Conservation (phyloP, 2,888 invertebrate genomes). For the Xylocampa areola region DNA sequence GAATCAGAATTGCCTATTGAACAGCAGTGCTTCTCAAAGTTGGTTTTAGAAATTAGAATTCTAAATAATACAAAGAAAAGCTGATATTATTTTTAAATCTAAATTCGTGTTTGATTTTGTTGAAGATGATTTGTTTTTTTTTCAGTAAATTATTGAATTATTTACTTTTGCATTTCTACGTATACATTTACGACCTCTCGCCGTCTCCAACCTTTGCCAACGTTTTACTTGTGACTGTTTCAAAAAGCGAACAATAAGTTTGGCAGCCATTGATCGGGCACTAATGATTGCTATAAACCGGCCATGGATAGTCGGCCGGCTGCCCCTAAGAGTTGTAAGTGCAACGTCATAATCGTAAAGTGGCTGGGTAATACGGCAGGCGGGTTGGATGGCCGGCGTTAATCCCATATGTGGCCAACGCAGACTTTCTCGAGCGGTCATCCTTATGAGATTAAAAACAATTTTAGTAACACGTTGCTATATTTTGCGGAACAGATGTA, state of each 20-base stretch:
- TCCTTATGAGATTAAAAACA: slow-evolving; percentile 68
- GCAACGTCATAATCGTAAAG: slow-evolving; percentile 75
- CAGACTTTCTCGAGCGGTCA: slow-evolving; percentile 51
- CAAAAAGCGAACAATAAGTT: slow-evolving; percentile 44
- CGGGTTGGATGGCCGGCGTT: slow-evolving; percentile 64
- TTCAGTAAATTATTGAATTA: too few species aligned
- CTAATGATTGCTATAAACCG: slow-evolving; percentile 73
- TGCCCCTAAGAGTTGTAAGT: slow-evolving; percentile 69
- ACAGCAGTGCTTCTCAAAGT: slow-evolving; percentile 42
- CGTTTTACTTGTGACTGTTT: slow-evolving; percentile 17
- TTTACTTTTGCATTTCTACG: too few species aligned
- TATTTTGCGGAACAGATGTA: slow-evolving; percentile 35
- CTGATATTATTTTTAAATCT: too few species aligned
- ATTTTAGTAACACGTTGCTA: slow-evolving; percentile 57
- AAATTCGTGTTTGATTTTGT: too few species aligned
- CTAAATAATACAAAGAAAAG: not conserved
- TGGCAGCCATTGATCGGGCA: slow-evolving; percentile 61
- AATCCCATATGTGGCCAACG: slow-evolving; percentile 73
- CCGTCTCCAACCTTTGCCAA: slow-evolving; percentile 2
- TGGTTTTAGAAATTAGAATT: not conserved
- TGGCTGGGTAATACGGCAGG: slow-evolving; percentile 68
- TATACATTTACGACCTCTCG: too few species aligned
- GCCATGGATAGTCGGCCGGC: slow-evolving; percentile 62
- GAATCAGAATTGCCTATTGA: slow-evolving; percentile 46
- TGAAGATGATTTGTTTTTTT: too few species aligned